Evolutionary conservation across 2,888 invertebrate species (phyloP), one percentile per base, ranked within the genome.

Genomic region (Seira sanloemensis): DNA sequence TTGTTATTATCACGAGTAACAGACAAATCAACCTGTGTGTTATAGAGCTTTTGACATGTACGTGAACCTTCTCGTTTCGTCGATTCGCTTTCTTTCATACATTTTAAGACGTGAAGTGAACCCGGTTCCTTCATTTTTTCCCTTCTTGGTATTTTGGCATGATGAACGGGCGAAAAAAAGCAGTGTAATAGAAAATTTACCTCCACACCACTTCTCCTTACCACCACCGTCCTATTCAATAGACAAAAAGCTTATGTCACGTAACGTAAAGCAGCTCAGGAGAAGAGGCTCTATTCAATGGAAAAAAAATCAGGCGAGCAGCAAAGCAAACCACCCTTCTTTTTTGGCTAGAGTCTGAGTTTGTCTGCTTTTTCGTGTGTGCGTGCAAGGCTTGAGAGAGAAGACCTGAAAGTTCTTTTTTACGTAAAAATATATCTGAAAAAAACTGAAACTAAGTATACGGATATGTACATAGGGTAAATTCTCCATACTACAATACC

Each of bases 141-240:
- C 74, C 74, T 74, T 75, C 75, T 80, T 68, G 75, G 80, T 74
- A 80, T 80, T 80, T 58, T 80, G 54, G 69, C 75, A 72, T 62
- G 65, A 65, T 58, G 54, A 80, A 58, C 58, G 2, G 58, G 37
- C 37, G n/a, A 58, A 58, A n/a, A 58, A 58, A 58, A 58, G 58
- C 12, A 37, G 12, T 37, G 12, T 5, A 37, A 37, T 58, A 58
- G 58, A 58, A 58, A 58, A 5, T 58, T n/a, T 58, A 58, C 5
- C 58, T 58, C 58, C n/a, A n/a, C 58, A n/a, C 58, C 18, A 58
- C 58, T n/a, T 4, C 58, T 16, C 58, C 58, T 16, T 18, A 58
- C n/a, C 58, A 58, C 9, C 58, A 58, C 58, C 58, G 58, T 58
- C 7, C n/a, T 18, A 58, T 58, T 58, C 58, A 58, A 58, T 58